phyloP scores from a whole-genome alignment of 2,113 vertebrate genomes.

The Microcebus murinus region DNA sequence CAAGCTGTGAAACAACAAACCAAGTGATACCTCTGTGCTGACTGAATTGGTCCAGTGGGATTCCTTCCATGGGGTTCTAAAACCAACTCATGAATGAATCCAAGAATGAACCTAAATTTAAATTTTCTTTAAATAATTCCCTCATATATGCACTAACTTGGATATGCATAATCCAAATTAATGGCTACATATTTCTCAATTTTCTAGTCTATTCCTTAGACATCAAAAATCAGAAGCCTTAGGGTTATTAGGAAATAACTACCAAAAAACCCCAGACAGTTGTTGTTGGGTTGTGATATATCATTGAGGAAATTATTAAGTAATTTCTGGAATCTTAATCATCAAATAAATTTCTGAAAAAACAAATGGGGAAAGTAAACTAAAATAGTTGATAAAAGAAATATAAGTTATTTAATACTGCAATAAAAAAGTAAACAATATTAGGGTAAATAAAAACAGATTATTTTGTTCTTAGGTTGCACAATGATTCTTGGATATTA shows the following conservation, averaged over 20 bases:
- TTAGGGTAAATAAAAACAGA: background rate
- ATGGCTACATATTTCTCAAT: background rate
- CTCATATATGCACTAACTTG: background rate
- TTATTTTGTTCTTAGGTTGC: slow-evolving; percentile 83
- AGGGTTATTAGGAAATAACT: background rate
- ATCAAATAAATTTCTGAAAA: background rate
- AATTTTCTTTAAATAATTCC: background rate
- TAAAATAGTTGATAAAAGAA: background rate
- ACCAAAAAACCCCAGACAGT: background rate
- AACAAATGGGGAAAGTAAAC: background rate
- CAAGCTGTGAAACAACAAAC: background rate
- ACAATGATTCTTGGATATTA: slow-evolving; percentile 89
- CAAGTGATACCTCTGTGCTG: background rate
- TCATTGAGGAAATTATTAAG: background rate
- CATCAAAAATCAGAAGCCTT: background rate
- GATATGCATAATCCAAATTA: background rate
- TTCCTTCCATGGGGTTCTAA: background rate
- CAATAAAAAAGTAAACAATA: background rate
- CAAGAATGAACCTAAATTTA: background rate
- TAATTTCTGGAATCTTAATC: background rate
- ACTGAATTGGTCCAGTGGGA: background rate
- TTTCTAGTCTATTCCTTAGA: background rate
- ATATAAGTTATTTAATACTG: background rate
- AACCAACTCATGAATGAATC: background rate
- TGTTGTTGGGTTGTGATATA: background rate